Evolutionary conservation across 2,113 vertebrate species (phyloP).

Genomic region (Caretta caretta): DNA sequence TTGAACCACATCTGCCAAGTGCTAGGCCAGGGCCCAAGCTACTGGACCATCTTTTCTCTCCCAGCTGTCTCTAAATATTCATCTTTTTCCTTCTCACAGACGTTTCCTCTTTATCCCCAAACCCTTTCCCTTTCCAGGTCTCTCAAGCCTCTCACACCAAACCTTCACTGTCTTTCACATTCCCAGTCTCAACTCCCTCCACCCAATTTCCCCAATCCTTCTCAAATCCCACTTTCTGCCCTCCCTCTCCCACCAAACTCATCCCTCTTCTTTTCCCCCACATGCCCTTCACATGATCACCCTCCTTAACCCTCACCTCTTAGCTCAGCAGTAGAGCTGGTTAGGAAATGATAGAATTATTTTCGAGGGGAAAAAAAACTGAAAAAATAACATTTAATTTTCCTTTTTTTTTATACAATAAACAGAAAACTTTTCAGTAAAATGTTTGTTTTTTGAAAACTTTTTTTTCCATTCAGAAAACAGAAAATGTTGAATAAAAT

Average conservation of each 20-base stretch:
- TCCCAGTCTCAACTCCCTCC: accelerated
- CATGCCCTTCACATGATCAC: neutral
- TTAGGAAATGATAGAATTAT: neutral
- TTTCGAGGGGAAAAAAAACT: neutral
- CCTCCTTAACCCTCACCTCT: neutral
- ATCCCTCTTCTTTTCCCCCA: neutral
- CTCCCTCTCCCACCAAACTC: neutral
- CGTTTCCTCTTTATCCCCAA: neutral
- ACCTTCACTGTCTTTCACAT: neutral
- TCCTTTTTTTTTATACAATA: neutral
- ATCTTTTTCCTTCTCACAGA: neutral
- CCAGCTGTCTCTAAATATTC: neutral
- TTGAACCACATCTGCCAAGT: neutral
- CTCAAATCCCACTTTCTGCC: neutral
- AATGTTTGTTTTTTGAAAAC: neutral
- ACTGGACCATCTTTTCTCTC: neutral
- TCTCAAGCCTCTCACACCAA: neutral
- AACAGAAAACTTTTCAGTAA: neutral
- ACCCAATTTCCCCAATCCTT: neutral
- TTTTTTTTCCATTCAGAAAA: neutral
- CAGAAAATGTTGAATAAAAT: neutral
- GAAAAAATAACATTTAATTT: neutral
- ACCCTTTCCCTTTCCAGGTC: neutral
- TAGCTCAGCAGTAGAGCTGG: neutral
- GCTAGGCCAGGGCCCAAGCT: neutral